Evolutionary conservation across 2,888 invertebrate species (phyloP), one percentile per base, ranked within the genome.

Genomic region (Dryomyza anilis): DNA sequence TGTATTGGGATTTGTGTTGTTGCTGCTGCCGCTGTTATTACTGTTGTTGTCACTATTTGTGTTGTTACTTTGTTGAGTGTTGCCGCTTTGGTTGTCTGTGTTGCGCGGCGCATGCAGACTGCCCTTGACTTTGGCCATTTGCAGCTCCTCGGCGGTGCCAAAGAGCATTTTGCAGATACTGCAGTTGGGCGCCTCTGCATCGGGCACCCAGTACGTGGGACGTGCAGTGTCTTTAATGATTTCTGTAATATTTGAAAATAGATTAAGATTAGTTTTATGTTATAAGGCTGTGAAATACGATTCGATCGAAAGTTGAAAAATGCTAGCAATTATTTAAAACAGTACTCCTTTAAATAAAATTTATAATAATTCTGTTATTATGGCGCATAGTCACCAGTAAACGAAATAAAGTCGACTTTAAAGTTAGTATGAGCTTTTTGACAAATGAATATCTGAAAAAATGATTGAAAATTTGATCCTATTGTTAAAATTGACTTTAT

Each of bases 191-290:
- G 91, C 88, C 73, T 91, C 88, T 5, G 85, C 85, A 79, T 94
- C 93, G 0, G 93, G 91, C 33, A 89, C 87, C 94, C 94, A 94
- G 80, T 94, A 94, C 0, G 87, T 83, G 1, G 93, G 93, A 43
- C 92, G 85, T 5, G 89, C 91, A 4, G 89, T 86, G 70, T 91
- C 91, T 80, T 92, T 93, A 53, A 94, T 89, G 52, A 89, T 80
- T 58, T 85, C 88, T 88, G 46, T n/a, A n/a, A n/a, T n/a, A n/a
- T n/a, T n/a, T n/a, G n/a, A n/a, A n/a, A n/a, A n/a, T n/a, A n/a
- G n/a, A n/a, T n/a, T n/a, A n/a, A n/a, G n/a, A n/a, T n/a, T n/a
- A n/a, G n/a, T n/a, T n/a, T n/a, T n/a, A n/a, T n/a, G n/a, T n/a
- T n/a, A n/a, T n/a, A n/a, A n/a, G n/a, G n/a, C n/a, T n/a, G n/a